Base-by-base conservation (phyloP, 2,797 vertebrate species). In the Acropternis orthonyx region DNA sequence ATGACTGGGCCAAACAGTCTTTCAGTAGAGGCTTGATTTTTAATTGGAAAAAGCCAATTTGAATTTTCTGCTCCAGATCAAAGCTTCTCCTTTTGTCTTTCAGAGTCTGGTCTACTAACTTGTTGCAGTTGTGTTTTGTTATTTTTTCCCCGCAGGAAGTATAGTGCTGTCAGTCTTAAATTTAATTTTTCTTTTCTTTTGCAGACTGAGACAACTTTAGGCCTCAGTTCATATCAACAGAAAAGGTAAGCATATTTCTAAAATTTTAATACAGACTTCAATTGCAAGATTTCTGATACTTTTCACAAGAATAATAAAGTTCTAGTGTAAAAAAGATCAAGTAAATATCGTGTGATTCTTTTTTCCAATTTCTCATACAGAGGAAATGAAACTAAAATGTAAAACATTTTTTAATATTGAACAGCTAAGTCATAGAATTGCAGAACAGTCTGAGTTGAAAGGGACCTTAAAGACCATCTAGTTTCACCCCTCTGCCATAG, bases 221-320 rank as follows among this genome's bases (percentile, higher is more conserved):
- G 98, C 97, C 98, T 99, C 98, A 98, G 98, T 98, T 99, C 99
- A 96, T 99, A 99, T 98, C 99, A 99, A 97, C 99, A 99, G 97
- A 99, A 99, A 98, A 99, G 99, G 99, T 99, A 98, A 98, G 97
- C 32, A 15, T 84, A 37, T 62, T 89, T 81, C 24, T 73, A 4
- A 2, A 79, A 72, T 26, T 49, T 88, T 74, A 58, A 46, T 48
- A 62, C 19, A 48, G 27, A 51, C 19, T 58, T 17, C 48, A 92
- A 5, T 63, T 14, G 3, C 8, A 7, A 54, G 20, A 76, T 93
- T 91, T 74, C 7, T 80, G 30, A 10, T 83, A 23, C 4, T 82
- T 83, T 86, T 73, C 3, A 5, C 36, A 56, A 39, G 30, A 83
- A 37, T 44, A 67, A 32, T 54, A 21, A 30, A 16, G 1, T 9